Evolutionary conservation across 1,140 invertebrate genomes (phyloP).

Genomic region (Ceratina calcarata): DNA sequence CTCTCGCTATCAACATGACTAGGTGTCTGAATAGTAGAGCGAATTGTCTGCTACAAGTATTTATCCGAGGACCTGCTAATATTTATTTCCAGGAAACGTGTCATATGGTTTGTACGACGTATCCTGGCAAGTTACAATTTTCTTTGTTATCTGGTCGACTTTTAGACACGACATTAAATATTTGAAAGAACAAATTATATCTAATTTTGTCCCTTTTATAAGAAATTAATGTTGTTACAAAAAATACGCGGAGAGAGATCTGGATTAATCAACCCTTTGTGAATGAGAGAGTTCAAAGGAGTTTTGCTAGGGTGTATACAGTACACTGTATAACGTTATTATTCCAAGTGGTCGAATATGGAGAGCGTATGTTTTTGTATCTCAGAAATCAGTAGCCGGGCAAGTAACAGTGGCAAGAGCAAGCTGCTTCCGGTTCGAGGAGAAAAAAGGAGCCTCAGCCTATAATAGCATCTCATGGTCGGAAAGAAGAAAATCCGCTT

Average conservation of each 20-base stretch:
- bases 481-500: conserved; percentile 62
- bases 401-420: conserved; percentile 3
- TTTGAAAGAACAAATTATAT: too few relatives aligned
- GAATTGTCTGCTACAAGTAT: conserved; percentile 3
- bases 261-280: too few relatives aligned
- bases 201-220: too few relatives aligned
- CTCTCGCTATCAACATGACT: conserved; percentile 24
- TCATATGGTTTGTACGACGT: not conserved
- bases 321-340: conserved; percentile 64
- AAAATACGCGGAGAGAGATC: too few relatives aligned
- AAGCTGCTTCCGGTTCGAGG: conserved; percentile 50
- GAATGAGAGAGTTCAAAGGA: not conserved
- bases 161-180: too few relatives aligned
- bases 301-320: not conserved
- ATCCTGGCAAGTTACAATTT: too few relatives aligned
- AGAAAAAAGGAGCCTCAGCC: conserved; percentile 11
- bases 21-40: not conserved
- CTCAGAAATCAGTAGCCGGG: conserved; percentile 28
- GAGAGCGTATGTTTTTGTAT: conserved; percentile 21
- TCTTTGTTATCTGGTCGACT: too few relatives aligned
- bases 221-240: too few relatives aligned
- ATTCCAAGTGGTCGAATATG: conserved; percentile 67
- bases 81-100: not conserved
- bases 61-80: not conserved
- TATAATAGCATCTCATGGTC: conserved; percentile 40